Percentiles rank a stretch among this genome's conserved stretches.
Conservation (phyloP, 2,113 vertebrate genomes). For the Myrmophylax atrothorax region DNA sequence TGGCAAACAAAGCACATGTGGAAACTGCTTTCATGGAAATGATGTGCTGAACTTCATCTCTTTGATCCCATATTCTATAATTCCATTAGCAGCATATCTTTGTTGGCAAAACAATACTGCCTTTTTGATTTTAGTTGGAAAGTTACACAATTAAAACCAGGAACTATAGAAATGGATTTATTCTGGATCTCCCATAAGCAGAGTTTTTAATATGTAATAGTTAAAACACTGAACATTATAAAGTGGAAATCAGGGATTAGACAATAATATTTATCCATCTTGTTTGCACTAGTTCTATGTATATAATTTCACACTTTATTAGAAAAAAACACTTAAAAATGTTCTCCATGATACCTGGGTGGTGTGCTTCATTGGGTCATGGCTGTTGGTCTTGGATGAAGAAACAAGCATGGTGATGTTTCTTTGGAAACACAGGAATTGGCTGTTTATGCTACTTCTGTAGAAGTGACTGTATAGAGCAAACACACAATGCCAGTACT, state of each 20-base stretch:
- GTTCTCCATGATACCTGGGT: neutral
- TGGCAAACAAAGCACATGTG: neutral
- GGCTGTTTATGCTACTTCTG: neutral
- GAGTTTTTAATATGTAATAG: neutral
- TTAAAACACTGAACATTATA: neutral
- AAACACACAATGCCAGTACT: neutral
- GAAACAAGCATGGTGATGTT: neutral
- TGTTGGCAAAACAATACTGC: neutral
- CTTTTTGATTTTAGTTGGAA: neutral
- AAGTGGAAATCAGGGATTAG: neutral
- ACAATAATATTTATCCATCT: neutral
- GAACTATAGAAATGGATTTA: neutral
- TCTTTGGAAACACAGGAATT: neutral
- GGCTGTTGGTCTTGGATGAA: neutral
- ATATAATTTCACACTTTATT: neutral
- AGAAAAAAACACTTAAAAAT: neutral
- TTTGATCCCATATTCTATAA: neutral
- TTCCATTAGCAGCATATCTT: neutral
- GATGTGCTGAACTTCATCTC: neutral
- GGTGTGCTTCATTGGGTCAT: neutral
- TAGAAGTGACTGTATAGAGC: neutral
- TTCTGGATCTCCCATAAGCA: neutral
- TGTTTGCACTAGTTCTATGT: neutral
- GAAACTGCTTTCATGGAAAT: neutral
- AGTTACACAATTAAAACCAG: neutral